Base-by-base conservation (phyloP, 2,797 vertebrate species). In the Dallia pectoralis region DNA sequence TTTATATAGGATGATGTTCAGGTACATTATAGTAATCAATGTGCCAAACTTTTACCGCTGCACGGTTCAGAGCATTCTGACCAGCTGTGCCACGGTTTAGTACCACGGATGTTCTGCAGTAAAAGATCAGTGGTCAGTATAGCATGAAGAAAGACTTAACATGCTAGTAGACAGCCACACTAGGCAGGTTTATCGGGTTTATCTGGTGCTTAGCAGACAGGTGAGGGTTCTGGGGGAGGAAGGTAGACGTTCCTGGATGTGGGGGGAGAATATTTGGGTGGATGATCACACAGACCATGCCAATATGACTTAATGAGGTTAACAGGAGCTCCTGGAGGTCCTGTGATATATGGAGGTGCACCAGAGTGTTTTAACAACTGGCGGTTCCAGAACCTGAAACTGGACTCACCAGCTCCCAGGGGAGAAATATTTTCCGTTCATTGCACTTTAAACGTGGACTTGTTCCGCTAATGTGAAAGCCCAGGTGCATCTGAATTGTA, bases 221-320 rank as follows among this genome's bases (percentile, higher is more conserved):
- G 67, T 71, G 5, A 29, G 69, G 71, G 69, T 72, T 76, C 66
- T 27, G 61, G 48, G 48, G 47, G 61, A 79, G 81, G 76, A 87
- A 87, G 75, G 78, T 75, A 12, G 25, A 62, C 47, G 18, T 67
- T 47, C 33, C 22, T 56, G 36, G 8, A 36, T 7, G 49, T 4
- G 47, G 18, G 75, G 44, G 49, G 61, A 19, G 19, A 29, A 16
- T 25, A 71, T 71, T 73, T 84, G 71, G 73, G 9, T 7, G 30
- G 62, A 33, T 12, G 19, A 51, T 25, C 33, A 16, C 48, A 22
- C 44, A 48, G 76, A 72, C 79, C 79, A 86, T 87, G 80, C 76
- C 78, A 83, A 74, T 82, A 87, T 81, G 75, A 84, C 53, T 69
- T 89, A 82, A 91, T 84, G 89, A 86, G 86, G 86, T 81, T 71